Conservation (phyloP, 2,797 vertebrate species). For the Zalophus californianus region DNA sequence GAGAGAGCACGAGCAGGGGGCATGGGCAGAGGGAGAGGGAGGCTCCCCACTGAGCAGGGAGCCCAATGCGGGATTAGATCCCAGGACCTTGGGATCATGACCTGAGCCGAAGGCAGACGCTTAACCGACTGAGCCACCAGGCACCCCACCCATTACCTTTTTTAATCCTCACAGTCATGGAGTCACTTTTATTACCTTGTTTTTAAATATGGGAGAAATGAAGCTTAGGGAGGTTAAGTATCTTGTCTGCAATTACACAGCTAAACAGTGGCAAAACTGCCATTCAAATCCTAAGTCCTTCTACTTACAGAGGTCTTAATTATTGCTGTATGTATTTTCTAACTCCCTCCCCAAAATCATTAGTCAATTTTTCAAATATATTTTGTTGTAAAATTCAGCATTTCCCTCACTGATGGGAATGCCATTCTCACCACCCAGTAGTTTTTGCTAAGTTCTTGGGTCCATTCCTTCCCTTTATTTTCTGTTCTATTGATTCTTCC, state of each 20-base stretch:
- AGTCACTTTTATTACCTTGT: slow-evolving; percentile 24
- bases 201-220: slow-evolving; percentile 55
- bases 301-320: neutral
- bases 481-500: slow-evolving; percentile 56
- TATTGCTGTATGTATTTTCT: neutral
- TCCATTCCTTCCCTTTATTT: slow-evolving; percentile 35
- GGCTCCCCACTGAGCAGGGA: too few relatives aligned
- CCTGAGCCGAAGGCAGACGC: too few relatives aligned
- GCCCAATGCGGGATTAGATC: too few relatives aligned
- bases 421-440: neutral
- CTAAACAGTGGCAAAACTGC: slow-evolving; percentile 7
- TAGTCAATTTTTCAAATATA: neutral
- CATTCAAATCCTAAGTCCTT: neutral
- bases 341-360: neutral
- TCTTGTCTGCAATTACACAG: neutral
- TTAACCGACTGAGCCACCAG: too few relatives aligned
- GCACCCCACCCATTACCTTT: neutral
- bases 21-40: too few relatives aligned
- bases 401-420: neutral
- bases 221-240: slow-evolving; percentile 2
- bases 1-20: too few relatives aligned
- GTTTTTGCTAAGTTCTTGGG: neutral
- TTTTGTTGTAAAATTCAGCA: slow-evolving; percentile 21
- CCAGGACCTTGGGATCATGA: too few relatives aligned
- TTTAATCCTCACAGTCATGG: slow-evolving; percentile 12